Conservation (phyloP, 2,888 invertebrate genomes). For the Sepioteuthis lessoniana region DNA sequence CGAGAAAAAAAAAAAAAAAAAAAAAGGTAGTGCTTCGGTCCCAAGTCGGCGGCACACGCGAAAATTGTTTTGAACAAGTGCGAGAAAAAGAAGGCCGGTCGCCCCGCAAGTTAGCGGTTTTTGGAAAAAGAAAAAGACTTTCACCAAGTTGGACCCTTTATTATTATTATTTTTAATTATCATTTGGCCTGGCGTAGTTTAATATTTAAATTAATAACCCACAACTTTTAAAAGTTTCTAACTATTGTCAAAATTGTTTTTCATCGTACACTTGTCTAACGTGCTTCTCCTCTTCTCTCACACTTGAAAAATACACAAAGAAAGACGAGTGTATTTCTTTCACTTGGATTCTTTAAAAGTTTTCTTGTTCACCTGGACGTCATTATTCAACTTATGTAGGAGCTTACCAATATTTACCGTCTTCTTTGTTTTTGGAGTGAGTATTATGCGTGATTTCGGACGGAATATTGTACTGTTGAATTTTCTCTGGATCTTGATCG, state of each 20-base stretch:
- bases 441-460: background rate
- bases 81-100: background rate
- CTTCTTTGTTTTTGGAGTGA: background rate
- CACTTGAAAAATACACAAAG: background rate
- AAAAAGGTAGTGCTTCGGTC: background rate
- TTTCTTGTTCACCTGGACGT: background rate
- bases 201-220: conserved; percentile 2
- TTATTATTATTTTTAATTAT: background rate
- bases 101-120: background rate
- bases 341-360: background rate
- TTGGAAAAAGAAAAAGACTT: background rate
- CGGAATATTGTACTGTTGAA: conserved; percentile 6
- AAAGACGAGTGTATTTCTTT: background rate
- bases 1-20: background rate
- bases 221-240: background rate
- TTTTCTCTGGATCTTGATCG: background rate
- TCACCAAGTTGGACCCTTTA: background rate
- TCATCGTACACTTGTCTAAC: background rate
- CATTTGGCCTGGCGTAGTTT: background rate
- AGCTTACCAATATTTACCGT: background rate
- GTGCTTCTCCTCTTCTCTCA: background rate
- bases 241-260: background rate
- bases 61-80: conserved; percentile 20
- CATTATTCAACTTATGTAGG: conserved; percentile 25
- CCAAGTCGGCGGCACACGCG: background rate